phyloP scores from a whole-genome alignment of 2,888 invertebrate species.

The Mythimna vitellina region DNA sequence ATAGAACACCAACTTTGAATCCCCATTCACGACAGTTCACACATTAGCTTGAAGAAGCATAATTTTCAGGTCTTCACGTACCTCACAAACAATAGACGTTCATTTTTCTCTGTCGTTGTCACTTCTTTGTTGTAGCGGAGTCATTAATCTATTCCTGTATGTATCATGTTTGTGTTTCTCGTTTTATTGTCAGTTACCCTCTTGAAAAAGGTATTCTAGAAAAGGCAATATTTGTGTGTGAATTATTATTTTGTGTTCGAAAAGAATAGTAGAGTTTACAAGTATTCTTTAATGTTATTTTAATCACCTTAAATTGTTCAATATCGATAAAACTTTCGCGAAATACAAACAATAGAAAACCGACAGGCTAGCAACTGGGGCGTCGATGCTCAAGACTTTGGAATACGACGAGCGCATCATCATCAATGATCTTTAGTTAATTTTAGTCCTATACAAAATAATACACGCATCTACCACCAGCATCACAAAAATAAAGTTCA shows the following conservation, averaged over 20 bases:
- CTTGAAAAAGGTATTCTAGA: conserved; percentile 9
- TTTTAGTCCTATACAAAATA: not conserved
- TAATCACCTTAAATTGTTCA: too few relatives aligned
- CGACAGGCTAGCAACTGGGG: too few relatives aligned
- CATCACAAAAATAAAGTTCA: conserved; percentile 14
- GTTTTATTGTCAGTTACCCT: conserved; percentile 31
- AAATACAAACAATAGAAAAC: too few relatives aligned
- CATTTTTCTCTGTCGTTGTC: conserved; percentile 63
- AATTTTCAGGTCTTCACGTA: conserved; percentile 48
- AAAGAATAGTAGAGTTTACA: too few relatives aligned
- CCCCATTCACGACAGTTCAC: not conserved
- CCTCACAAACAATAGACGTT: conserved; percentile 46
- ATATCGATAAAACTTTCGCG: too few relatives aligned
- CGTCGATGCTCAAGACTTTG: too few relatives aligned
- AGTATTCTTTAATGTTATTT: too few relatives aligned
- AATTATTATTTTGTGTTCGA: too few relatives aligned
- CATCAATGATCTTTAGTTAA: too few relatives aligned
- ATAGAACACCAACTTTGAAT: not conserved
- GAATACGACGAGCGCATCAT: too few relatives aligned
- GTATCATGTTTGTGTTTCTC: conserved; percentile 33
- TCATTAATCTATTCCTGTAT: conserved; percentile 55
- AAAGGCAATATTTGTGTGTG: not conserved
- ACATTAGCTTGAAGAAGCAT: conserved; percentile 34
- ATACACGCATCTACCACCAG: too few relatives aligned
- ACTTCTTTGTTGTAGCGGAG: conserved; percentile 46